phyloP scores from a whole-genome alignment of 1,140 invertebrate genomes.

The Chionoecetes opilio region DNA sequence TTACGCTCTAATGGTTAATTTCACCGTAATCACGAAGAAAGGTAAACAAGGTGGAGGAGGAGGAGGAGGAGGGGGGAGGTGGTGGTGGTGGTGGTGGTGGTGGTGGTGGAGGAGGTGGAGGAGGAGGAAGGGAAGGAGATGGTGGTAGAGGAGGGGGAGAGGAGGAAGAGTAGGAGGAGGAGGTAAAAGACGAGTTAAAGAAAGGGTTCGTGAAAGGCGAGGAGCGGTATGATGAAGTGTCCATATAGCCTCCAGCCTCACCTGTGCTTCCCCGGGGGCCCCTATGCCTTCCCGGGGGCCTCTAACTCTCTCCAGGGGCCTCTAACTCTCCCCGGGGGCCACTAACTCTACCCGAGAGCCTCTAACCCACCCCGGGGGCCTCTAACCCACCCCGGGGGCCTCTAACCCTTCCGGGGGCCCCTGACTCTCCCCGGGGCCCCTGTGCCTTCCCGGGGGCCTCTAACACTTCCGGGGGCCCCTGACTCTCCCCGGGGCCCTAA shows the following conservation, averaged over 20 bases:
- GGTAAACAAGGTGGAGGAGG: neutral
- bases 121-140: neutral
- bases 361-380: neutral
- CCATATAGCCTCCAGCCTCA: neutral
- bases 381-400: neutral
- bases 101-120: neutral
- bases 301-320: neutral
- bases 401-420: neutral
- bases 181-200: neutral
- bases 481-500: neutral
- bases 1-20: conserved; percentile 8
- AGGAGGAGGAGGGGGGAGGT: too few species aligned
- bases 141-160: neutral
- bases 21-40: conserved; percentile 7
- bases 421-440: neutral
- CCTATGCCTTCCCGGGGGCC: neutral
- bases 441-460: neutral
- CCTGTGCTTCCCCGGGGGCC: neutral
- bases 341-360: too few species aligned
- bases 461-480: neutral
- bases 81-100: neutral
- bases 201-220: neutral
- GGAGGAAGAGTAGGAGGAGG: neutral
- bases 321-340: neutral
- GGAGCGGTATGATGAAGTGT: neutral